Conservation (phyloP, 2,113 vertebrate species). For the Tupaia tana region DNA sequence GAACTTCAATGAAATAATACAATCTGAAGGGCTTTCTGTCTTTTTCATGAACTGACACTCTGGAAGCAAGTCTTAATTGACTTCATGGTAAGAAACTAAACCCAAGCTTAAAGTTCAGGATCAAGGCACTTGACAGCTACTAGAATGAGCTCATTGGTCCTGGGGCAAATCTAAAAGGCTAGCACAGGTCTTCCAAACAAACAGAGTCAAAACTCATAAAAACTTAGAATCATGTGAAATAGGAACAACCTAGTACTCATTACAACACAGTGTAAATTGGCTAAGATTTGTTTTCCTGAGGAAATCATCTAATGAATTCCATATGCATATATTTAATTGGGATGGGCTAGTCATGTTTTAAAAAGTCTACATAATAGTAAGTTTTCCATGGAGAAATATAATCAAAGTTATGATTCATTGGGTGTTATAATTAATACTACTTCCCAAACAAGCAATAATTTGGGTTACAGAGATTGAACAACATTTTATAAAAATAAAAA, state of each 20-base stretch:
- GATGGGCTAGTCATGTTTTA: neutral
- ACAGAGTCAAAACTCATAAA: neutral
- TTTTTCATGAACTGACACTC: neutral
- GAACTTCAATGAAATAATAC: neutral
- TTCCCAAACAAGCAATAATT: neutral
- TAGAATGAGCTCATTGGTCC: neutral
- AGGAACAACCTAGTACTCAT: neutral
- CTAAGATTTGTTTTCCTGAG: slow-evolving; percentile 10
- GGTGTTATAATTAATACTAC: neutral
- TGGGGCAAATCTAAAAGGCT: neutral
- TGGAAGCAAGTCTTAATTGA: neutral
- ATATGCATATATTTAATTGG: neutral
- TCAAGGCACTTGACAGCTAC: neutral
- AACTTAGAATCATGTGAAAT: neutral
- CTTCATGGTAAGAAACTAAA: neutral
- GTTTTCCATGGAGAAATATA: slow-evolving; percentile 37
- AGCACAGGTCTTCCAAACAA: neutral
- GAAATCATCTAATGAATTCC: slow-evolving; percentile 35
- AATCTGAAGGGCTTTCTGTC: neutral
- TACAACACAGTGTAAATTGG: neutral
- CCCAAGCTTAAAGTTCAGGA: neutral
- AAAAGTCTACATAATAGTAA: neutral
- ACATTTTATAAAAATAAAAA: slow-evolving; percentile 25
- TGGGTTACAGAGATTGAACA: slow-evolving; percentile 28
- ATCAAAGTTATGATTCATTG: neutral